A percentile compares a stretch with the other conserved stretches of the same genome.
Conservation (phyloP, 2,113 vertebrate species). For the Caranx ignobilis region DNA sequence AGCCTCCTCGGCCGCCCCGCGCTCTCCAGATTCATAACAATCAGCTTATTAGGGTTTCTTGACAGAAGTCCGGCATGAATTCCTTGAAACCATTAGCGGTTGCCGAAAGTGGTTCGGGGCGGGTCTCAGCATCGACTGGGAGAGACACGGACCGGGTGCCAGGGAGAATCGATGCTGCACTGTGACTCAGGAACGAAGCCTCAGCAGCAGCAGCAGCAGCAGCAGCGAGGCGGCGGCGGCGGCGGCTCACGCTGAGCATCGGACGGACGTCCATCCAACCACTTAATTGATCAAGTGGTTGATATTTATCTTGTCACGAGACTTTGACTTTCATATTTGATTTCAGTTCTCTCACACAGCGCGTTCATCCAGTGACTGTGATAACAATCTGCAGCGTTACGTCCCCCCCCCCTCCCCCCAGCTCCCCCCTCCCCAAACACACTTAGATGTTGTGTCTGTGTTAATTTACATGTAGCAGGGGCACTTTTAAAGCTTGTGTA, state of each 20-base stretch:
- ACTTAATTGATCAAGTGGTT: constrained; percentile 80
- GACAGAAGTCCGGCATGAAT: constrained; percentile 67
- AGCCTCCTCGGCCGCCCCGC: constrained; percentile 23
- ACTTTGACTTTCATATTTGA: constrained; percentile 78
- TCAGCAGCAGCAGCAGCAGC: constrained; percentile 72
- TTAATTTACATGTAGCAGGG: constrained; percentile 51
- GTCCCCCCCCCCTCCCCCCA: background rate
- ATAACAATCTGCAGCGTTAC: constrained; percentile 51
- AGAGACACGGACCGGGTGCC: constrained; percentile 76
- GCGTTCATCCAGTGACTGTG: constrained; percentile 70
- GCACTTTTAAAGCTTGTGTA: constrained; percentile 50
- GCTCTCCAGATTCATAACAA: constrained; percentile 68
- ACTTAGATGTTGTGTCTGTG: constrained; percentile 28
- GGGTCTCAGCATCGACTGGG: constrained; percentile 72
- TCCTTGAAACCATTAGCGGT: constrained; percentile 79
- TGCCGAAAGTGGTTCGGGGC: constrained; percentile 69
- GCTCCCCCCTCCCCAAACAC: constrained; percentile 11
- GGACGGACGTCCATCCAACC: constrained; percentile 64
- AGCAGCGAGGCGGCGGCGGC: background rate
- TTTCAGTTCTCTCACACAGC: constrained; percentile 73
- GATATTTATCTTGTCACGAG: constrained; percentile 78
- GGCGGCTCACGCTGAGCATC: constrained; percentile 48
- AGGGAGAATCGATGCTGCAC: constrained; percentile 76
- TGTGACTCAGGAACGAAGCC: constrained; percentile 72
- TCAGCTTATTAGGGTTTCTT: constrained; percentile 76